Conservation (phyloP, 2,888 invertebrate genomes). For the Drosophila borborema region DNA sequence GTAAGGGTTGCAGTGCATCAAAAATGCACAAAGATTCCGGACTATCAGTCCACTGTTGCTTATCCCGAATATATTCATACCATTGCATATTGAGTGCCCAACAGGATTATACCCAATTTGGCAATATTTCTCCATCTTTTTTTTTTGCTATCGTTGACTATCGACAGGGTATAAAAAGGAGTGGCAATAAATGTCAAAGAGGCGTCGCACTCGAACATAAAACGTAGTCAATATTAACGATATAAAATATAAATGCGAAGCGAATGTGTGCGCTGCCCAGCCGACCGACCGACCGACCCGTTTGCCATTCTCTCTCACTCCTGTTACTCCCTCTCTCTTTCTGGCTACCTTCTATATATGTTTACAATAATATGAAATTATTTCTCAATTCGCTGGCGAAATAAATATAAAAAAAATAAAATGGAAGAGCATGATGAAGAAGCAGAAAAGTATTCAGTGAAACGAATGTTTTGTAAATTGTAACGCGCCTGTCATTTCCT, state of each 20-base stretch:
- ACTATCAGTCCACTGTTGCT: not conserved
- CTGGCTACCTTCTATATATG: slow-evolving; percentile 24
- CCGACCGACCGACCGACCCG: not conserved
- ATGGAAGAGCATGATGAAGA: slow-evolving; percentile 13
- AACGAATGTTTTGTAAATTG: slow-evolving; percentile 68
- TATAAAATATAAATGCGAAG: slow-evolving; percentile 50
- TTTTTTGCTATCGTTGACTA: not conserved
- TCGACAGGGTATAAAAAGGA: slow-evolving; percentile 33
- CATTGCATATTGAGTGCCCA: not conserved
- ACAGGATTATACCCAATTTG: slow-evolving; percentile 2
- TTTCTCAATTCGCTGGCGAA: slow-evolving; percentile 65
- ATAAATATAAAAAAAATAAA: slow-evolving; percentile 15
- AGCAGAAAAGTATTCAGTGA: slow-evolving; percentile 26
- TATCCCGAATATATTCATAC: not conserved
- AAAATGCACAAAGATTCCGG: not conserved
- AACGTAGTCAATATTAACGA: slow-evolving; percentile 56
- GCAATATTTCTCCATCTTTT: not conserved
- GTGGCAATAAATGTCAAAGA: slow-evolving; percentile 73
- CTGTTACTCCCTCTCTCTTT: not conserved
- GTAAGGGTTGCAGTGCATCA: not conserved
- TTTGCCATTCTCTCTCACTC: not conserved
- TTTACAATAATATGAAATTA: slow-evolving; percentile 72
- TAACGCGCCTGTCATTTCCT: slow-evolving; percentile 75
- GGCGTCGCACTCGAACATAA: slow-evolving; percentile 49
- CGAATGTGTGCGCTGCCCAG: slow-evolving; percentile 26